Conservation (phyloP, 2,888 invertebrate genomes). For the Drosophila meridionalis region DNA sequence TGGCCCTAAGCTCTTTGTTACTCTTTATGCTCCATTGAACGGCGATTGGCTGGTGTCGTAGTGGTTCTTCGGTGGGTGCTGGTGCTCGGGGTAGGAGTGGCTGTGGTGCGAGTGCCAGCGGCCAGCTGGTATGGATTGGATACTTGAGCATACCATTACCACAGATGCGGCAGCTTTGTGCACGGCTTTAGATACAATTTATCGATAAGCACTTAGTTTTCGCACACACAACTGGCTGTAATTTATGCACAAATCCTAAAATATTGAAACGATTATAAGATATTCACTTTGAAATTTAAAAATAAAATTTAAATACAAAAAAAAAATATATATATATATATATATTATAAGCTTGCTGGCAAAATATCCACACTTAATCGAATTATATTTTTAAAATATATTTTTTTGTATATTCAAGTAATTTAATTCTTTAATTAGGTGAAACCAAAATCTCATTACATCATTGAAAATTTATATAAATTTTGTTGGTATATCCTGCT, state of each 20-base stretch:
- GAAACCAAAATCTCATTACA: not conserved
- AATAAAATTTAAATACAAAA: not conserved
- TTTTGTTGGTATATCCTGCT: not conserved
- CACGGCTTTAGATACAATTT: slow-evolving; percentile 47
- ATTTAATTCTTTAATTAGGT: not conserved
- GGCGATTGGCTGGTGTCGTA: slow-evolving; percentile 38
- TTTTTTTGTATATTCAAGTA: not conserved
- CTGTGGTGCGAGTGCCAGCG: slow-evolving; percentile 4
- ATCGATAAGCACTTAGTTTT: slow-evolving; percentile 44
- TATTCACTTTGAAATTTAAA: not conserved
- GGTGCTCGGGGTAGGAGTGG: not conserved
- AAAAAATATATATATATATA: too few relatives aligned
- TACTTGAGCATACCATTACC: slow-evolving; percentile 61
- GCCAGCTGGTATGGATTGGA: slow-evolving; percentile 28
- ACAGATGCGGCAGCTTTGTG: slow-evolving; percentile 34
- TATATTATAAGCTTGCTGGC: too few relatives aligned
- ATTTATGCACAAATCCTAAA: slow-evolving; percentile 21
- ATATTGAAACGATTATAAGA: not conserved
- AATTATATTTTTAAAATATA: too few relatives aligned
- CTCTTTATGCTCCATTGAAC: slow-evolving; percentile 64
- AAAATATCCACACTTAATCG: too few relatives aligned
- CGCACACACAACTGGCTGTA: slow-evolving; percentile 11
- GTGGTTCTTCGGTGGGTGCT: not conserved
- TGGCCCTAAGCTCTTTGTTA: slow-evolving; percentile 65
- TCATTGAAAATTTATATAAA: not conserved